A percentile compares a stretch with the other conserved stretches of the same genome.
phyloP scores from a whole-genome alignment of 2,888 invertebrate species.

The Eretmocerus hayati region DNA sequence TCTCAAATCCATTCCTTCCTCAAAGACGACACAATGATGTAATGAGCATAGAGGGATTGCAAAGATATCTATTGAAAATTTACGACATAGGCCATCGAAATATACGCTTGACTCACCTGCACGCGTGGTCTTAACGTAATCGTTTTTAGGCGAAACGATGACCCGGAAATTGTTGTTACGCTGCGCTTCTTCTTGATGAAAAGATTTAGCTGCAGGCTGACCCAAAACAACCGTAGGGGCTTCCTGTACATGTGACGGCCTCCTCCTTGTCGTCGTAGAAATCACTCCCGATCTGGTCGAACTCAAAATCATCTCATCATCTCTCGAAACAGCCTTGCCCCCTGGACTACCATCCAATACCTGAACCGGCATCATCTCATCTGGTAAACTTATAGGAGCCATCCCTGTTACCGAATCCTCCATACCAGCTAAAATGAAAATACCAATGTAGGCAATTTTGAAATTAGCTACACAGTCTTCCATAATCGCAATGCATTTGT shows the following conservation, averaged over 20 bases:
- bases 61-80: too few species aligned
- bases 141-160: slow-evolving; percentile 26
- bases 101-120: slow-evolving; percentile 32
- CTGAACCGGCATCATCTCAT: slow-evolving; percentile 11
- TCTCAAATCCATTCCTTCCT: too few species aligned
- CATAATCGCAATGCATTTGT: too few species aligned
- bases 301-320: too few species aligned
- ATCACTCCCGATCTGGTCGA: slow-evolving; percentile 5
- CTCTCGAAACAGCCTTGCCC: neutral
- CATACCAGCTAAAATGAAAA: neutral
- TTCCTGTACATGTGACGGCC: neutral
- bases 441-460: too few species aligned
- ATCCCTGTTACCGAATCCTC: slow-evolving; percentile 9
- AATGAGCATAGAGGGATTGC: too few species aligned
- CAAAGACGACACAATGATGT: too few species aligned
- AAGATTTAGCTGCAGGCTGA: slow-evolving; percentile 17
- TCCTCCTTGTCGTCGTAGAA: slow-evolving; percentile 8
- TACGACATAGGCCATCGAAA: too few species aligned
- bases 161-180: slow-evolving; percentile 16
- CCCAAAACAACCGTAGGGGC: slow-evolving; percentile 8
- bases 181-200: slow-evolving; percentile 19
- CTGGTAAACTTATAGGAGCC: slow-evolving; percentile 12
- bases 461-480: too few species aligned
- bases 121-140: slow-evolving; percentile 33
- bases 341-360: neutral